Percentiles rank a stretch among this genome's conserved stretches.
These are phyloP conservation scores for Vanessa atalanta DNA, from an alignment of 1,140 invertebrate genomes.

Conservation along the genomic window DNA sequence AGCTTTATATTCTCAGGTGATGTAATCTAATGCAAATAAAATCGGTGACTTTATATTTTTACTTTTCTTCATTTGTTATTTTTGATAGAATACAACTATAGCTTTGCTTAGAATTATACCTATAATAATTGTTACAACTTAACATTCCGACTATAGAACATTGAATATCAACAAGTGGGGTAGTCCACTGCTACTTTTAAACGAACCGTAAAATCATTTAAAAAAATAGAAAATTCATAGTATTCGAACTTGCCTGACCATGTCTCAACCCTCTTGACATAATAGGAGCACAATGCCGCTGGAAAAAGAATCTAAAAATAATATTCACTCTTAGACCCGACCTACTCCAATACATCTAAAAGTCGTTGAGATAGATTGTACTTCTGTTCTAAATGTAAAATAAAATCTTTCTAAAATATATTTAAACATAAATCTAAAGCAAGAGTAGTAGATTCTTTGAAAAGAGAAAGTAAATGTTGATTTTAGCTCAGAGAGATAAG, in stretches of 20 bases:
- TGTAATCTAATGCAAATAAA: too few species aligned
- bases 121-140: too few species aligned
- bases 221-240: slow-evolving; percentile 27
- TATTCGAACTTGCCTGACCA: slow-evolving; percentile 34
- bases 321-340: slow-evolving; percentile 35
- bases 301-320: slow-evolving; percentile 41
- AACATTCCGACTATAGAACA: too few species aligned
- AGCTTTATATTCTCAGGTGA: neutral
- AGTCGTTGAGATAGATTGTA: slow-evolving; percentile 25
- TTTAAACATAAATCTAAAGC: neutral
- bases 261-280: slow-evolving; percentile 41
- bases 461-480: slow-evolving; percentile 17
- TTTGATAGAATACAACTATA: too few species aligned
- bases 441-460: neutral
- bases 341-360: slow-evolving; percentile 30
- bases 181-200: too few species aligned
- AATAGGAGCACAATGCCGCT: slow-evolving; percentile 43
- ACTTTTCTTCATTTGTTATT: too few species aligned
- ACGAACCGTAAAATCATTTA: neutral
- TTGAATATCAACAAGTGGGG: too few species aligned
- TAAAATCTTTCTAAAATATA: neutral
- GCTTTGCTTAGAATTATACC: too few species aligned
- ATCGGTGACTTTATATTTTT: too few species aligned
- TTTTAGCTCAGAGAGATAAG: slow-evolving; percentile 9
- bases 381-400: slow-evolving; percentile 13